Evolutionary conservation across 2,113 vertebrate species (phyloP).

Genomic region (Pterocles gutturalis): DNA sequence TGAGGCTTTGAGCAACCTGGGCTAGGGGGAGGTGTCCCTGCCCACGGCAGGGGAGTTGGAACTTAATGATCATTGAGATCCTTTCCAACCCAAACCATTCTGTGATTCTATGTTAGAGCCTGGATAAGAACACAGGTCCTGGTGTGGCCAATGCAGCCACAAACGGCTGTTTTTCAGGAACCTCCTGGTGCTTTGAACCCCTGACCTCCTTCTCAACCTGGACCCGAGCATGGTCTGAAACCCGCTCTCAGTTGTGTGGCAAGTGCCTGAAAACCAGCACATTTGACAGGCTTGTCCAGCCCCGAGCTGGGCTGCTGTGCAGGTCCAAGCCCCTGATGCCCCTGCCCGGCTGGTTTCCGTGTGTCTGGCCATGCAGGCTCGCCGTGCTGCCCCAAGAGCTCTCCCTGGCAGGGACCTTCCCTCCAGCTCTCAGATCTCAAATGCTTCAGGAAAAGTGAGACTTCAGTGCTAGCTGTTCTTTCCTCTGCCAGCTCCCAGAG

Average conservation of each 20-base stretch:
- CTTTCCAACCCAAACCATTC: too few species aligned
- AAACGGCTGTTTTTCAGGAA: neutral
- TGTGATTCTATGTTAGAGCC: neutral
- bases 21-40: too few species aligned
- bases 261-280: neutral
- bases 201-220: neutral
- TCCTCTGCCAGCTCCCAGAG: neutral
- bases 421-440: neutral
- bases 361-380: neutral
- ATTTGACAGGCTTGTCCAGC: neutral
- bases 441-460: neutral
- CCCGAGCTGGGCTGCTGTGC: neutral
- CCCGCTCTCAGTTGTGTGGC: neutral
- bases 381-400: neutral
- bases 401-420: neutral
- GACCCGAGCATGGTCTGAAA: neutral
- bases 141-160: neutral
- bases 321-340: neutral
- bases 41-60: too few species aligned
- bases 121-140: neutral
- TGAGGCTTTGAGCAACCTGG: too few species aligned
- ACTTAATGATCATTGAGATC: too few species aligned
- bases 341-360: neutral
- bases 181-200: neutral
- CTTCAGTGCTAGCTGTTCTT: neutral